These are phyloP conservation scores for Drosophila fuyamai DNA, from an alignment of 1,140 invertebrate species.

Conservation along the genomic window DNA sequence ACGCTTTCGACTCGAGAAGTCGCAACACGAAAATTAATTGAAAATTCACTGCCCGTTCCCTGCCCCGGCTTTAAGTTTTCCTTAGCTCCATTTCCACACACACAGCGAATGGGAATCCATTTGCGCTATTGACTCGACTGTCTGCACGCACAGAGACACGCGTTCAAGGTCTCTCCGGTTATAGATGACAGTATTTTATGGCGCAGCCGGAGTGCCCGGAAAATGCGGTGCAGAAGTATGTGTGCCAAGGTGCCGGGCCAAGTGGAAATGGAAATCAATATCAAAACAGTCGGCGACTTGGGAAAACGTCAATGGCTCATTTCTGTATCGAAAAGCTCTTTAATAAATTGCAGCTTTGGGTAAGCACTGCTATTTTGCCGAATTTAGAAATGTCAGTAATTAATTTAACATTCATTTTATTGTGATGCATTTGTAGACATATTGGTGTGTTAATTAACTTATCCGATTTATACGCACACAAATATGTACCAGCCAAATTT, in stretches of 20 bases:
- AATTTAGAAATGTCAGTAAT: too few species aligned
- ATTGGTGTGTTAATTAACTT: constrained; percentile 29
- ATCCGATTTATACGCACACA: not conserved
- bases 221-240: constrained; percentile 44
- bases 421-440: not conserved
- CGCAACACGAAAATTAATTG: constrained; percentile 71
- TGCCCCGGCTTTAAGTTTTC: constrained; percentile 18
- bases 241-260: constrained; percentile 58
- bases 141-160: constrained; percentile 64
- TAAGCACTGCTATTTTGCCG: too few species aligned
- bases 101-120: constrained; percentile 51
- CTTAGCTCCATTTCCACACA: constrained; percentile 5
- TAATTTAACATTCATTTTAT: not conserved
- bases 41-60: constrained; percentile 55
- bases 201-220: constrained; percentile 15
- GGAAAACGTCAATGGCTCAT: not conserved
- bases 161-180: constrained; percentile 59
- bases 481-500: constrained; percentile 9
- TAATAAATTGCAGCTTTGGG: not conserved
- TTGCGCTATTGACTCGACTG: constrained; percentile 72
- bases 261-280: constrained; percentile 66
- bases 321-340: not conserved
- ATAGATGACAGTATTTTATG: constrained; percentile 72
- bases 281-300: constrained; percentile 12
- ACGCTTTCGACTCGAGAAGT: constrained; percentile 21